These are phyloP conservation scores for Plagodis pulveraria DNA, from an alignment of 2,888 invertebrate species.

Conservation along the genomic window DNA sequence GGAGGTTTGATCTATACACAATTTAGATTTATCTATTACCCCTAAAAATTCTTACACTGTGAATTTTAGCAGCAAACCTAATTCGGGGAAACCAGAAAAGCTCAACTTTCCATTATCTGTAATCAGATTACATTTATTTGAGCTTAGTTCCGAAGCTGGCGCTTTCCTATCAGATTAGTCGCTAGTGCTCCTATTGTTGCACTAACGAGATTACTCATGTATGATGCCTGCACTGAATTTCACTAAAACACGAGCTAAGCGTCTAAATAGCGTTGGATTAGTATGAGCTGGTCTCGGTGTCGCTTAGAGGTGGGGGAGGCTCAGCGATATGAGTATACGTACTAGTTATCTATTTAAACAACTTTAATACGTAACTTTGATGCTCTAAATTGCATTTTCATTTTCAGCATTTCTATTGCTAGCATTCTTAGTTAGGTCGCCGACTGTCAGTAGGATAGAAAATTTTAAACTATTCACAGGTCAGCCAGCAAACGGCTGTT, in stretches of 20 bases:
- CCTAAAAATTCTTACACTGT: too few relatives aligned
- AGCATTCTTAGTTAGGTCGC: too few relatives aligned
- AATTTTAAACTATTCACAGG: too few relatives aligned
- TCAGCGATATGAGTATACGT: not conserved
- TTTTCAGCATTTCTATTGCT: too few relatives aligned
- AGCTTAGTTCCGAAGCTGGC: slow-evolving; percentile 43
- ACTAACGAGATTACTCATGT: slow-evolving; percentile 69
- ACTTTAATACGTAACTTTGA: too few relatives aligned
- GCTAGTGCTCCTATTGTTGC: slow-evolving; percentile 59
- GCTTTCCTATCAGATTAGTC: slow-evolving; percentile 59
- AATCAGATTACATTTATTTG: slow-evolving; percentile 49
- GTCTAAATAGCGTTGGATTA: slow-evolving; percentile 57
- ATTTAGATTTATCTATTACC: too few relatives aligned
- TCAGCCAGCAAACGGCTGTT: too few relatives aligned
- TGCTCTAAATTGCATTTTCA: too few relatives aligned
- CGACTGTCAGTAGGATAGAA: too few relatives aligned
- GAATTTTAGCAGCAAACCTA: slow-evolving; percentile 8
- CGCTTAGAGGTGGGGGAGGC: slow-evolving; percentile 7
- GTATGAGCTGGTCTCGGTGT: slow-evolving; percentile 28
- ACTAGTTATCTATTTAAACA: not conserved
- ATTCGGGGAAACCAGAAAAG: slow-evolving; percentile 17
- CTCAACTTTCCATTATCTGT: slow-evolving; percentile 40
- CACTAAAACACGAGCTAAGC: slow-evolving; percentile 65
- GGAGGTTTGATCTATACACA: too few relatives aligned
- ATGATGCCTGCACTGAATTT: slow-evolving; percentile 62